Evolutionary conservation across 2,113 vertebrate species (phyloP).

Genomic region (Anguilla japonica): DNA sequence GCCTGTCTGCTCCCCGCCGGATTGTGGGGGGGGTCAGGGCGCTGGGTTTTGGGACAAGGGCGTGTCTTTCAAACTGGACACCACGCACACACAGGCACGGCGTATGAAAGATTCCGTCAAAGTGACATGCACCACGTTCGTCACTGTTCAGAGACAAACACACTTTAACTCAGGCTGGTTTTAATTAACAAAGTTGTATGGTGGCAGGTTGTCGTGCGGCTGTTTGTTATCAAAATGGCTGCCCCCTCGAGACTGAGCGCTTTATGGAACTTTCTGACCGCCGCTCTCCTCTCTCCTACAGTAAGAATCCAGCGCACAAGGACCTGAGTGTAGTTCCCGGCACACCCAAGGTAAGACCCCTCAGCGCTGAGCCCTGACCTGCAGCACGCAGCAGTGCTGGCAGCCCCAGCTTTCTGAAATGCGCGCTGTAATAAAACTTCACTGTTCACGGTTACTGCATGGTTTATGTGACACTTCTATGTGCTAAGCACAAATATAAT

Average conservation of each 20-base stretch:
- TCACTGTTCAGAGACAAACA: background rate
- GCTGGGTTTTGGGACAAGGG: background rate
- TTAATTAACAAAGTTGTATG: background rate
- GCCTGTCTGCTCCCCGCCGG: background rate
- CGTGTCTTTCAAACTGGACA: background rate
- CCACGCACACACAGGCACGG: background rate
- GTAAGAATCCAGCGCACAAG: conserved; percentile 91
- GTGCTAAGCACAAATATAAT: no score
- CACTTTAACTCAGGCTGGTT: background rate
- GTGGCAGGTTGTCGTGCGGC: background rate
- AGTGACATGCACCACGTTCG: background rate
- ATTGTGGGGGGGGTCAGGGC: background rate
- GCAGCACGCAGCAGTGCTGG: background rate
- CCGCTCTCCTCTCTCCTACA: conserved; percentile 52
- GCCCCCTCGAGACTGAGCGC: background rate
- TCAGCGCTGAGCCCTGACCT: background rate
- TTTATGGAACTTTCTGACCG: conserved; percentile 1
- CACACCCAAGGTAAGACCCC: conserved; percentile 91
- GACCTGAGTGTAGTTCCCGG: conserved; percentile 83
- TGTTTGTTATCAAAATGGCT: background rate
- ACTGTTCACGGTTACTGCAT: background rate
- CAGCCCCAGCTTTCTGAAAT: background rate
- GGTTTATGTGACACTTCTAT: background rate
- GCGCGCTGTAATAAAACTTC: background rate
- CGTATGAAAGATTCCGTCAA: background rate